Percentiles rank a stretch among this genome's conserved stretches.
phyloP scores from a whole-genome alignment of 2,797 vertebrate species.

The Thamnophis elegans region DNA sequence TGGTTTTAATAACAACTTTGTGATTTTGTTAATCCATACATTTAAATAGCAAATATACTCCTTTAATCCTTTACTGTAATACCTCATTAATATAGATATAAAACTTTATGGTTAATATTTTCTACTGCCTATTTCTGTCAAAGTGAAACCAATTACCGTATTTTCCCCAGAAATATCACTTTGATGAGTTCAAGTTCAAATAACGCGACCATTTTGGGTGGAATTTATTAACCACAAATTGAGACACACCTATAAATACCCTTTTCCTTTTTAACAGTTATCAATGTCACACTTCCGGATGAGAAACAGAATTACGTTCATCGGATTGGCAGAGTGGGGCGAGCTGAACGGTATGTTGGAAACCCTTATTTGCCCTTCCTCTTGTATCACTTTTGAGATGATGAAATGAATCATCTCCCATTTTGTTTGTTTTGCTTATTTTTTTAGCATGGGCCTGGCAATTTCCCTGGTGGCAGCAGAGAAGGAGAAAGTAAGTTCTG shows the following conservation, averaged over 20 bases:
- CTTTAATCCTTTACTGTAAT: background rate
- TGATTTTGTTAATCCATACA: background rate
- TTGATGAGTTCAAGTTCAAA: background rate
- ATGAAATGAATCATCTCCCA: constrained; percentile 12
- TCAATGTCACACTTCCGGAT: constrained; percentile 96
- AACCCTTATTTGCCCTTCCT: accelerated
- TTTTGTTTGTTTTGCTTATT: background rate
- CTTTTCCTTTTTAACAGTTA: constrained; percentile 72
- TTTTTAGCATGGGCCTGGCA: constrained; percentile 92
- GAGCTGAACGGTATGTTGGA: constrained; percentile 86
- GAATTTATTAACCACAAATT: background rate
- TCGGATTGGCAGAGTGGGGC: constrained; percentile 94
- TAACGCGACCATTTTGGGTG: background rate
- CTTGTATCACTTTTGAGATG: background rate
- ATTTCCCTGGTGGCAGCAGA: constrained; percentile 96
- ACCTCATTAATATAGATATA: background rate
- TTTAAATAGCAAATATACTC: background rate
- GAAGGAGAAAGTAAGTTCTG: constrained; percentile 89
- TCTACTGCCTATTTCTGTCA: background rate
- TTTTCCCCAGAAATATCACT: background rate
- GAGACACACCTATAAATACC: background rate
- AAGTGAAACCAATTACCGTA: background rate
- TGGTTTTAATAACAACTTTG: background rate
- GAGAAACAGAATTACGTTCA: constrained; percentile 99
- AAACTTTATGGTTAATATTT: background rate